phyloP scores from a whole-genome alignment of 2,888 invertebrate species.

The Caenorhabditis sp. region DNA sequence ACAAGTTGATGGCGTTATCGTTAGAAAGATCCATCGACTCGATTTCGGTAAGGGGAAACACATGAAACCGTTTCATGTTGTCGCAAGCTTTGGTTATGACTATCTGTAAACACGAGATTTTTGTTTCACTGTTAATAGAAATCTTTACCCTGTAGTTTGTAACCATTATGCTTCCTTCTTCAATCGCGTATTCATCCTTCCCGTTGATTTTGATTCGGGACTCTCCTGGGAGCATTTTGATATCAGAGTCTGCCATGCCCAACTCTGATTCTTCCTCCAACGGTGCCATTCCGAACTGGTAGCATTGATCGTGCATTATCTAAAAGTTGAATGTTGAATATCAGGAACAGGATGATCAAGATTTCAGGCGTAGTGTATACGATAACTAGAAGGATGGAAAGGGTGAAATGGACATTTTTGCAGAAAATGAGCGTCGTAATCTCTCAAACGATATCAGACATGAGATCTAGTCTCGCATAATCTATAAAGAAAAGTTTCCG shows the following conservation, averaged over 20 bases:
- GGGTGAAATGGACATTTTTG: not conserved
- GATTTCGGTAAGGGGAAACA: conserved; percentile 65
- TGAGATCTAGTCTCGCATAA: conserved; percentile 14
- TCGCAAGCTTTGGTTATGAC: not conserved
- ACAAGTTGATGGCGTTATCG: conserved; percentile 15
- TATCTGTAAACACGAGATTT: not conserved
- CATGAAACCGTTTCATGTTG: conserved; percentile 24
- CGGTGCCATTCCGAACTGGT: conserved; percentile 19
- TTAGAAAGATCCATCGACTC: conserved; percentile 33
- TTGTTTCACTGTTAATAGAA: too few relatives aligned
- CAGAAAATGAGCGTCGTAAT: conserved; percentile 5
- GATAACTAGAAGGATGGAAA: not conserved
- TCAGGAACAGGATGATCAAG: not conserved
- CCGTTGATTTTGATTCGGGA: not conserved
- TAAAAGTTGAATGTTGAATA: not conserved
- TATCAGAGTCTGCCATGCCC: not conserved
- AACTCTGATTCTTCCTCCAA: conserved; percentile 34
- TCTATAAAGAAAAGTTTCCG: conserved; percentile 29
- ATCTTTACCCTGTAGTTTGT: conserved; percentile 69
- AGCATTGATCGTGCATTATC: conserved; percentile 28
- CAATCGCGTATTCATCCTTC: conserved; percentile 19
- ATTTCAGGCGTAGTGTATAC: not conserved
- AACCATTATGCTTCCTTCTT: conserved; percentile 52
- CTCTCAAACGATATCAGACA: not conserved
- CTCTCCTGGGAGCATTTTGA: conserved; percentile 46